Conservation (phyloP, 2,113 vertebrate species). For the Nothoprocta pentlandii region DNA sequence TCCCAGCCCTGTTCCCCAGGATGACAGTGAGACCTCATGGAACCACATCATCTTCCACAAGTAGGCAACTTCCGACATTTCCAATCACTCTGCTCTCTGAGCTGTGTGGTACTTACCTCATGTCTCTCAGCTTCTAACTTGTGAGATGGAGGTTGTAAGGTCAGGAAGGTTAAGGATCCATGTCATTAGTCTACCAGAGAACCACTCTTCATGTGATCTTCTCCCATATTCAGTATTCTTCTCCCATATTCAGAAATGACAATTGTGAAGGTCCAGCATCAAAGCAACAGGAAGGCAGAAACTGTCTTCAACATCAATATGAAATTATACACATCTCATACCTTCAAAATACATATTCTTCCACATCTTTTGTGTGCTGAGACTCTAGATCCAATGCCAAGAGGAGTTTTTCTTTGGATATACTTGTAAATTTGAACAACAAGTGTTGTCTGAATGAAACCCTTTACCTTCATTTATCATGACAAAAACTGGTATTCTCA, state of each 20-base stretch:
- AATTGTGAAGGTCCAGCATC: background rate
- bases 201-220: background rate
- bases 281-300: background rate
- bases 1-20: background rate
- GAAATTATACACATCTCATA: background rate
- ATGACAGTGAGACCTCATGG: background rate
- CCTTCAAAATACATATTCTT: background rate
- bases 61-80: background rate
- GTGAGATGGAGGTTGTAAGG: background rate
- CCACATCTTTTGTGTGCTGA: background rate
- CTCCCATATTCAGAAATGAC: background rate
- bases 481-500: background rate
- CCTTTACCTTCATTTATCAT: background rate
- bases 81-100: background rate
- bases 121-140: background rate
- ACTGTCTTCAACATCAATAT: background rate
- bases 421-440: background rate
- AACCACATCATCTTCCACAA: accelerated
- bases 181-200: background rate
- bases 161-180: background rate
- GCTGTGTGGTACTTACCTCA: background rate
- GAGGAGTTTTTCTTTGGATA: background rate
- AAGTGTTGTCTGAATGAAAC: background rate
- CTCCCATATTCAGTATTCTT: background rate
- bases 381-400: background rate